phyloP scores from a whole-genome alignment of 1,140 invertebrate genomes.

The Neuroterus valhalla region DNA sequence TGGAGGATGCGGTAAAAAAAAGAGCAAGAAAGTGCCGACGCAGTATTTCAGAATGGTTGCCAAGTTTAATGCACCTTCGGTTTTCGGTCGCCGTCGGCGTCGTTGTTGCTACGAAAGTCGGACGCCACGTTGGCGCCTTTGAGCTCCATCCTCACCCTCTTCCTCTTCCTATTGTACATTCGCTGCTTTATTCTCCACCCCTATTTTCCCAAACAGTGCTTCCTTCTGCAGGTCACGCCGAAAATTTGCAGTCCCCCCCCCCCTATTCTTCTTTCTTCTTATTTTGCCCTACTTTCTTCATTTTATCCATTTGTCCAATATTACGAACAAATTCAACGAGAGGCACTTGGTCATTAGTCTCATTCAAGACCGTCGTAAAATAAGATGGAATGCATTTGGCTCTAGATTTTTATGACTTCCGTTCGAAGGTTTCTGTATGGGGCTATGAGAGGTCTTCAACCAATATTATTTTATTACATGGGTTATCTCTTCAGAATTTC shows the following conservation, averaged over 20 bases:
- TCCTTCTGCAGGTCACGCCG: slow-evolving; percentile 15
- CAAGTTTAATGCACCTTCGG: slow-evolving; percentile 55
- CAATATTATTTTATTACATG: too few relatives aligned
- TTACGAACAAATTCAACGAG: slow-evolving; percentile 44
- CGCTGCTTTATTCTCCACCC: slow-evolving; percentile 21
- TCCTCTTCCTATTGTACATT: slow-evolving; percentile 35
- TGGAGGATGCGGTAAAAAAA: slow-evolving; percentile 16
- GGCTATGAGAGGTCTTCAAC: too few relatives aligned
- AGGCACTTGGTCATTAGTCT: slow-evolving; percentile 37
- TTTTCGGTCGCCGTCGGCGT: slow-evolving; percentile 41
- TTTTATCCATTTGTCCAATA: not conserved
- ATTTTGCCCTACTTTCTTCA: not conserved
- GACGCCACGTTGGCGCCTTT: slow-evolving; percentile 60
- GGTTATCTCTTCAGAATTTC: too few relatives aligned
- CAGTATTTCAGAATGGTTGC: slow-evolving; percentile 51
- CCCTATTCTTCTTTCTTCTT: not conserved
- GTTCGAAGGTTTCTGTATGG: too few relatives aligned
- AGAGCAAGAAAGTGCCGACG: slow-evolving; percentile 48
- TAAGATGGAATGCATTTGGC: too few relatives aligned
- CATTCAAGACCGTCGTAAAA: too few relatives aligned
- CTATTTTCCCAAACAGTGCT: slow-evolving; percentile 24
- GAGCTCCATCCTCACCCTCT: slow-evolving; percentile 44
- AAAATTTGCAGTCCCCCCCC: not conserved
- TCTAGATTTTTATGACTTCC: too few relatives aligned
- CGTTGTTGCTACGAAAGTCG: slow-evolving; percentile 49